Base-by-base conservation (phyloP, 2,888 invertebrate species). In the Trachelus troglodyta region DNA sequence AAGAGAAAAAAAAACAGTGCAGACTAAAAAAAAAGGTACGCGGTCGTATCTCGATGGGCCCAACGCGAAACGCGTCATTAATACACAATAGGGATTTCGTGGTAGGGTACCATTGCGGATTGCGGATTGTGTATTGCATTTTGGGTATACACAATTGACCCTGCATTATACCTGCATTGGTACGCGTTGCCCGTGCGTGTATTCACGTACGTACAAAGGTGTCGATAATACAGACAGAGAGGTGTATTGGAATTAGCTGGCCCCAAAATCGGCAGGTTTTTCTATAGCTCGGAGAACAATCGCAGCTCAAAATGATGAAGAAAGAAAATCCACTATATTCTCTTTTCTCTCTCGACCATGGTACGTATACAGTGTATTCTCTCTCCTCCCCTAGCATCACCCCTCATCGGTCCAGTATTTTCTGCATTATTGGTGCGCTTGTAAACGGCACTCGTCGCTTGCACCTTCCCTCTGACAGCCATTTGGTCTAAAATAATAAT, bases 1-100 rank as follows among this genome's bases (percentile, higher is more conserved):
- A 11, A 34, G 71, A 71, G 71, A 71, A 31, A 71, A 71, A 71
- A 71, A 71, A 71, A 71, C 30, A 34, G 71, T 33, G 71, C 23
- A 30, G 4, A 56, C 23, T 23, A 23, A 23, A 56, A 56, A 37
- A 40, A 56, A 56, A 56, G 56, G 56, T 56, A 56, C 23, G 56
- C 56, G 23, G 23, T 56, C 56, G 56, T 23, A 56, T 56, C 56
- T 56, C 23, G 56, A 56, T 56, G 56, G 56, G 56, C 56, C 56
- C 56, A 23, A 56, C 56, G 56, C 56, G 56, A 56, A 23, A 56
- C 56, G 56, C 56, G 56, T 56, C 56, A 56, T 56, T 56, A 56
- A 56, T 56, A 23, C 56, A 56, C 56, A 56, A 56, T 56, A 9
- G 56, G 23, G 56, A 56, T 23, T 56, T 56, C 56, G 56, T 56